Conservation (phyloP, 2,888 invertebrate genomes). For the Shargacucullia verbasci region DNA sequence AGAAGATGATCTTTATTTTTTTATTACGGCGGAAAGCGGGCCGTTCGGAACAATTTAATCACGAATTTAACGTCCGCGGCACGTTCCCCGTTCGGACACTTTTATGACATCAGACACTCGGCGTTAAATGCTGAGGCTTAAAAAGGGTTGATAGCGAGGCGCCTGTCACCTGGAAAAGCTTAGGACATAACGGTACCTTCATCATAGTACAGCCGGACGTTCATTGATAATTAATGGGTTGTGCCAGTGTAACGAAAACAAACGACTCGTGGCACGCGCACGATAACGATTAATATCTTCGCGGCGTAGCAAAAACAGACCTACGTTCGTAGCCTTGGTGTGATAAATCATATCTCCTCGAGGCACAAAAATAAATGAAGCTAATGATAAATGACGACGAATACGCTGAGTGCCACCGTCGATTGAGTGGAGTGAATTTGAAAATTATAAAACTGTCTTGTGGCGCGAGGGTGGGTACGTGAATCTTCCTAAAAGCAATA, state of each 20-base stretch:
- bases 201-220: constrained; percentile 84
- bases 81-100: constrained; percentile 86
- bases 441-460: constrained; percentile 70
- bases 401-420: constrained; percentile 74
- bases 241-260: constrained; percentile 88
- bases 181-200: constrained; percentile 84
- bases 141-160: constrained; percentile 87
- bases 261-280: constrained; percentile 86
- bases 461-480: constrained; percentile 23
- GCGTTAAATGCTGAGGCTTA: constrained; percentile 87
- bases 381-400: constrained; percentile 87
- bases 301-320: constrained; percentile 87
- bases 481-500: neutral
- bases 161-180: constrained; percentile 87
- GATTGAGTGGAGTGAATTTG: constrained; percentile 80
- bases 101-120: constrained; percentile 87
- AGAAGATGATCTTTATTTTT: constrained; percentile 74
- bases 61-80: constrained; percentile 82
- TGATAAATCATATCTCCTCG: constrained; percentile 88
- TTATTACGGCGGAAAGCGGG: constrained; percentile 73
- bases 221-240: constrained; percentile 89
- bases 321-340: constrained; percentile 81
- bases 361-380: constrained; percentile 88
- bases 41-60: constrained; percentile 83
- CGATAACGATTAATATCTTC: constrained; percentile 89